Evolutionary conservation across 1,140 invertebrate species (phyloP).

Genomic region (Drosophila rhopaloa): DNA sequence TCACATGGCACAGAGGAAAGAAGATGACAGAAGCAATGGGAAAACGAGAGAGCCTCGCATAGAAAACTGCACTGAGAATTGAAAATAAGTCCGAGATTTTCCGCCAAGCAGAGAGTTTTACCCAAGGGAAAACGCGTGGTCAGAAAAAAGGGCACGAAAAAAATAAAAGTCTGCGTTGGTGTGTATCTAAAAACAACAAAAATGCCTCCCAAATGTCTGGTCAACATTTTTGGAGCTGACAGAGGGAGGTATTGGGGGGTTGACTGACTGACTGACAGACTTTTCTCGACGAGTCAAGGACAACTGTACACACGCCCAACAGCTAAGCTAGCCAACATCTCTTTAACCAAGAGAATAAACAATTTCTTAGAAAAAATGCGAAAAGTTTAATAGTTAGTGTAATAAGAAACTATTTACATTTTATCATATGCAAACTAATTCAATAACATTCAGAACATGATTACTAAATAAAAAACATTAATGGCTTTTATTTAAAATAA

Average conservation of each 20-base stretch:
- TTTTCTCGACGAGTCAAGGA: conserved; percentile 36
- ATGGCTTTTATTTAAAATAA: no score
- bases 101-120: conserved; percentile 10
- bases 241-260: neutral
- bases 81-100: conserved; percentile 31
- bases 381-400: neutral
- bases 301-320: conserved; percentile 53
- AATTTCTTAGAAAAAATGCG: no score
- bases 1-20: conserved; percentile 43
- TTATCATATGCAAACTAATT: no score
- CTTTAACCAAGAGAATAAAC: conserved; percentile 1
- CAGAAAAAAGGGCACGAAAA: conserved; percentile 7
- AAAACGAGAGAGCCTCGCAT: conserved; percentile 5
- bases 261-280: conserved; percentile 15
- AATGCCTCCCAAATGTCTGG: conserved; percentile 55
- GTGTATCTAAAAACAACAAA: conserved; percentile 23
- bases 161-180: conserved; percentile 1
- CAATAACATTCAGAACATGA: no score
- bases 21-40: conserved; percentile 26
- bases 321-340: neutral
- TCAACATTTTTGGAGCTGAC: conserved; percentile 32
- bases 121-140: conserved; percentile 8
- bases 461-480: no score
- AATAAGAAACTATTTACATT: no score
- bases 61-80: conserved; percentile 16